Evolutionary conservation across 2,113 vertebrate genomes (phyloP).

Genomic region (Diadophis punctatus): DNA sequence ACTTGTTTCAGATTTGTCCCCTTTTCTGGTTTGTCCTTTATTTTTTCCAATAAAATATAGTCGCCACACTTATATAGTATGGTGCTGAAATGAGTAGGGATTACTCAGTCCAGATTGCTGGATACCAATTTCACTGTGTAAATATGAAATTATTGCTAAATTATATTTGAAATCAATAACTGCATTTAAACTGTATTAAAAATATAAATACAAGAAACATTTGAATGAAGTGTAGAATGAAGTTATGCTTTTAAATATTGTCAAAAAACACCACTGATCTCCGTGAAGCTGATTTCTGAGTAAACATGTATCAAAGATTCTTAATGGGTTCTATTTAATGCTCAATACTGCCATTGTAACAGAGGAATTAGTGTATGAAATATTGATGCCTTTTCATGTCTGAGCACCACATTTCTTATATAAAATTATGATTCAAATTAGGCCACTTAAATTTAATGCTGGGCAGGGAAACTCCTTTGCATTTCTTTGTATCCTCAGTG

Average conservation of each 20-base stretch:
- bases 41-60: not conserved
- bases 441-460: not conserved
- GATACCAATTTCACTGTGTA: not conserved
- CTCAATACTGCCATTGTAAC: not conserved
- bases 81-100: not conserved
- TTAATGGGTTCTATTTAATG: not conserved
- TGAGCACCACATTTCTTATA: not conserved
- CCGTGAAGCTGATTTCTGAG: not conserved
- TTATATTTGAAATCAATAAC: not conserved
- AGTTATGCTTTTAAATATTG: not conserved
- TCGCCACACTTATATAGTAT: not conserved
- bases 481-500: not conserved
- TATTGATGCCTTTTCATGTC: not conserved
- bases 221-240: not conserved
- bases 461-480: not conserved
- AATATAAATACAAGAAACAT: not conserved
- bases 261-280: not conserved
- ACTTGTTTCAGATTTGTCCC: not conserved
- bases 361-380: not conserved
- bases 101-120: not conserved
- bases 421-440: not conserved
- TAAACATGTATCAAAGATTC: not conserved
- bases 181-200: not conserved
- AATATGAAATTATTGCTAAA: not conserved
- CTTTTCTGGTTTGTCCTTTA: not conserved